phyloP scores from a whole-genome alignment of 1,140 invertebrate genomes.

The Pectinophora gossypiella region DNA sequence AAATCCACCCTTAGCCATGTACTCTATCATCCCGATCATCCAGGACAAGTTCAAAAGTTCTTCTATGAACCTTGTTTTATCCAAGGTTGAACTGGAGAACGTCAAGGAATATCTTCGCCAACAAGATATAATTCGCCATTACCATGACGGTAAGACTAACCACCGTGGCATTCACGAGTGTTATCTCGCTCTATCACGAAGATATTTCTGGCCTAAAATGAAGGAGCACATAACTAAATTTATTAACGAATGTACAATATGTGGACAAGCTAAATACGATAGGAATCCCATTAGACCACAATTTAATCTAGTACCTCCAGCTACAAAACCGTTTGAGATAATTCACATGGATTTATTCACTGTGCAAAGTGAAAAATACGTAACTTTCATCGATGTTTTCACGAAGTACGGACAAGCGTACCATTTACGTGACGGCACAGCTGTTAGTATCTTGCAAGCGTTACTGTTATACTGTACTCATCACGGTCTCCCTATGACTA shows the following conservation, averaged over 20 bases:
- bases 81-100: slow-evolving; percentile 4
- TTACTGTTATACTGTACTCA: slow-evolving; percentile 2
- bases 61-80: not conserved
- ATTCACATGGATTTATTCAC: slow-evolving; percentile 1
- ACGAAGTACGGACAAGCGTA: slow-evolving; percentile 10
- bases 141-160: slow-evolving; percentile 11
- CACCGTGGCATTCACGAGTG: slow-evolving; percentile 4
- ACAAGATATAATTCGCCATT: not conserved
- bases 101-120: not conserved
- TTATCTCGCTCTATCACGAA: not conserved
- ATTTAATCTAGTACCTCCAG: slow-evolving; percentile 1
- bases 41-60: not conserved
- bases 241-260: slow-evolving; percentile 3
- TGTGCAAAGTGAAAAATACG: slow-evolving; percentile 2
- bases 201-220: slow-evolving; percentile 7
- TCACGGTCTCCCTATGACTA: slow-evolving; percentile 1
- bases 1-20: not conserved
- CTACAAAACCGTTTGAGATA: not conserved
- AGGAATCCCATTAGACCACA: not conserved
- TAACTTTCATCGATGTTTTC: slow-evolving; percentile 6
- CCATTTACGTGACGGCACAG: not conserved
- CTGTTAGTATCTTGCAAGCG: not conserved
- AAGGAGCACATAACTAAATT: slow-evolving; percentile 3
- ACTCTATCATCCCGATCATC: not conserved
- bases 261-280: slow-evolving; percentile 5